These are phyloP conservation scores for Dryomyza anilis DNA, from an alignment of 2,888 invertebrate species.

Conservation along the genomic window DNA sequence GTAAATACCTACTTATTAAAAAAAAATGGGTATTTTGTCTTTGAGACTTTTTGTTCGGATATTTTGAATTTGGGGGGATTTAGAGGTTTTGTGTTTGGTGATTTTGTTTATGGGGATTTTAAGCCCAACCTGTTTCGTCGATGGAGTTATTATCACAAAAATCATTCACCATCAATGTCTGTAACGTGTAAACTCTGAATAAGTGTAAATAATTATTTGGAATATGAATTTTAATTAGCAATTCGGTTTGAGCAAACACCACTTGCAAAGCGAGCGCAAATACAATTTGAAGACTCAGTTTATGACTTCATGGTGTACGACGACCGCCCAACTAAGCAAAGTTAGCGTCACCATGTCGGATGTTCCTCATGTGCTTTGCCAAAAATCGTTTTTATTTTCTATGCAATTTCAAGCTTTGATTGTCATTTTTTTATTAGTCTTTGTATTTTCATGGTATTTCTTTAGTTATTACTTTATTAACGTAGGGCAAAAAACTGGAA, in stretches of 20 bases:
- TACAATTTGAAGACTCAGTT: neutral
- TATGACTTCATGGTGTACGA: neutral
- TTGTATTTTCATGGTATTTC: constrained; percentile 40
- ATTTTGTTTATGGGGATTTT: too few relatives aligned
- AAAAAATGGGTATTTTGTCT: too few relatives aligned
- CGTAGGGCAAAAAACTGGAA: constrained; percentile 53
- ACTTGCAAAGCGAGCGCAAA: neutral
- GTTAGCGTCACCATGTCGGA: constrained; percentile 1
- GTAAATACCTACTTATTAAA: too few relatives aligned
- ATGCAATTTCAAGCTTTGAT: constrained; percentile 41
- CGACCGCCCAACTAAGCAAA: constrained; percentile 18
- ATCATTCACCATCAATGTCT: too few relatives aligned
- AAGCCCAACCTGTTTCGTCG: too few relatives aligned
- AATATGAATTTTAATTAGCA: constrained; percentile 44
- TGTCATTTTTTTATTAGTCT: constrained; percentile 31
- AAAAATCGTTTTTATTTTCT: constrained; percentile 16
- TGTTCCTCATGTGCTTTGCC: neutral
- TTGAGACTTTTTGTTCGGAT: too few relatives aligned
- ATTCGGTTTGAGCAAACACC: constrained; percentile 33
- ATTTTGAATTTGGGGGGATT: too few relatives aligned
- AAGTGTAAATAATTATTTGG: neutral
- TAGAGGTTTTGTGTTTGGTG: too few relatives aligned
- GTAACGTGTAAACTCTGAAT: neutral
- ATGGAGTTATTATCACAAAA: too few relatives aligned
- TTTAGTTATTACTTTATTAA: constrained; percentile 45